phyloP scores from a whole-genome alignment of 1,140 invertebrate genomes.

The Pseudomyrmex concolor region DNA sequence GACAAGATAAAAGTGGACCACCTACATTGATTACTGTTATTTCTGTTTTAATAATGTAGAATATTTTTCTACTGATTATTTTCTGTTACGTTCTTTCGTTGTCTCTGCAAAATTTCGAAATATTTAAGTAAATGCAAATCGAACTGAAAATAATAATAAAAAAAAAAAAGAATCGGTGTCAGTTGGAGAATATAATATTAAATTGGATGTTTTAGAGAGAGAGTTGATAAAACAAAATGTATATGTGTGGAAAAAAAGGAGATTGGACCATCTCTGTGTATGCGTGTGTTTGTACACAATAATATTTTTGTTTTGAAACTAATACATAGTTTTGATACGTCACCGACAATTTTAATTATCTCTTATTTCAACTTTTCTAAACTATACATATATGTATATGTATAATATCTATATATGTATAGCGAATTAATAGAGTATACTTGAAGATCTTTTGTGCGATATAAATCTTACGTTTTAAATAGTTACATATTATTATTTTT shows the following conservation, averaged over 20 bases:
- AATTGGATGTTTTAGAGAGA: background rate
- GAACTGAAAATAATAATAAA: background rate
- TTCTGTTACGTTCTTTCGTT: conserved; percentile 9
- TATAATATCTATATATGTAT: background rate
- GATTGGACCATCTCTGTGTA: conserved; percentile 1
- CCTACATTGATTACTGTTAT: background rate
- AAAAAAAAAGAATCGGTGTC: background rate
- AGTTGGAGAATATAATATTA: conserved; percentile 12
- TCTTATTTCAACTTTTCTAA: conserved; percentile 15
- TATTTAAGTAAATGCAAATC: background rate
- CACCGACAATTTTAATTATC: background rate
- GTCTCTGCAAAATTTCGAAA: background rate
- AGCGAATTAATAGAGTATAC: conserved; percentile 2
- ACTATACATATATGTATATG: background rate
- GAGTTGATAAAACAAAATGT: background rate
- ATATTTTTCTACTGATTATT: conserved; percentile 27
- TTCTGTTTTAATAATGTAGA: background rate
- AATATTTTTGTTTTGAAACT: conserved; percentile 20
- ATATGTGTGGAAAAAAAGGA: background rate
- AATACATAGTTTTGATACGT: conserved; percentile 18
- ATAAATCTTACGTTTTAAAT: conserved; percentile 37
- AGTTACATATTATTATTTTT: conserved; percentile 46
- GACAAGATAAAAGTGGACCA: too few species aligned
- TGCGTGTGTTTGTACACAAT: background rate
- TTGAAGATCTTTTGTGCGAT: conserved; percentile 24